Conservation (phyloP, 2,113 vertebrate species). For the Campylomormyrus numenius region DNA sequence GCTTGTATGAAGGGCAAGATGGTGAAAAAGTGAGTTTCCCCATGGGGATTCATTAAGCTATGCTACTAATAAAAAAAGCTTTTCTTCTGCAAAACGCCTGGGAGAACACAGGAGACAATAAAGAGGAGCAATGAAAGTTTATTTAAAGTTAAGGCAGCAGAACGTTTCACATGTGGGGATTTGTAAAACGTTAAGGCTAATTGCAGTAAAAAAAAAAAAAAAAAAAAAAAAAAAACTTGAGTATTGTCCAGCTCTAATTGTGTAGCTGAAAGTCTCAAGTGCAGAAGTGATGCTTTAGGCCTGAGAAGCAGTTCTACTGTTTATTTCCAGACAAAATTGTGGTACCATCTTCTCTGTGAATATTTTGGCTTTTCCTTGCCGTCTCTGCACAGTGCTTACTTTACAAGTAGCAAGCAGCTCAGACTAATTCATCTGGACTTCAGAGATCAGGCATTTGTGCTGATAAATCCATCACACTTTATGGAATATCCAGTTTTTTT, state of each 20-base stretch:
- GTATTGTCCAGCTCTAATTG: background rate
- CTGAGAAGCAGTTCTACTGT: background rate
- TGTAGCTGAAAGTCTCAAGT: background rate
- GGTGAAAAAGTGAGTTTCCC: background rate
- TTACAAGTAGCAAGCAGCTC: slow-evolving; percentile 25
- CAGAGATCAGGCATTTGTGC: slow-evolving; percentile 15
- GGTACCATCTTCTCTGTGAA: background rate
- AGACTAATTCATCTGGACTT: slow-evolving; percentile 19
- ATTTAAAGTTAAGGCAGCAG: background rate
- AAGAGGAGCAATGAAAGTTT: background rate
- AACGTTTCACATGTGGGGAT: background rate
- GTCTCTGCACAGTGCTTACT: slow-evolving; percentile 20
- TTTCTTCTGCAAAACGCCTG: background rate
- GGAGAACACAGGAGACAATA: background rate
- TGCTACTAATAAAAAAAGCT: background rate
- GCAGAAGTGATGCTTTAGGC: background rate
- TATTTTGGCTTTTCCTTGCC: background rate
- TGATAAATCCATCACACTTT: slow-evolving; percentile 32
- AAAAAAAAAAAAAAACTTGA: background rate
- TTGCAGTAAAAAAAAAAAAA: background rate
- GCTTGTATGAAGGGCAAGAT: background rate
- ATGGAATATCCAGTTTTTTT: slow-evolving; percentile 14
- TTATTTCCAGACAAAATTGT: background rate
- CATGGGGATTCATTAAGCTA: background rate
- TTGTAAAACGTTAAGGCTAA: background rate